Base-by-base conservation (phyloP, 2,113 vertebrate genomes). In the Sakesphorus luctuosus region DNA sequence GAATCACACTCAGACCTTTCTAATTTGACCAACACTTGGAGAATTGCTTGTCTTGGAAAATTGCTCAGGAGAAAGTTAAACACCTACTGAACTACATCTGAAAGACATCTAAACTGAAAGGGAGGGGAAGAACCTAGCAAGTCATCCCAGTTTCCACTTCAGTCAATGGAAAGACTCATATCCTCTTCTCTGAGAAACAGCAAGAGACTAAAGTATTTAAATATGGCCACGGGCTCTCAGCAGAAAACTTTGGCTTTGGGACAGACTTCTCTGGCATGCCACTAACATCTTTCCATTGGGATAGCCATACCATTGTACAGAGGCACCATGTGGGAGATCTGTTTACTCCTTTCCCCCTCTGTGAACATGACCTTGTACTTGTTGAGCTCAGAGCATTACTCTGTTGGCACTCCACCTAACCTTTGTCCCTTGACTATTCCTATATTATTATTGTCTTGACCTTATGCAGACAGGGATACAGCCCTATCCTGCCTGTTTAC, bases 401-500 rank as follows among this genome's bases (percentile, higher is more conserved):
- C 58, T 21, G 13, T 26, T 46, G 50, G 26, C 18, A 8, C 44
- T 63, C 13, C 53, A 52, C 8, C 0, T 0, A 76, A 44, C 0
- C 0, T 44, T 71, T 56, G 43, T 33, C 25, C 19, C 31, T 46
- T 65, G 52, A 11, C 25, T 29, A 19, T 16, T 73, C 25, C 29
- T 88, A 31, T 67, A 44, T 44, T 67, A 44, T 44, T 47, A 18
- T 19, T 31, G 58, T 29, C 31, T 26, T 74, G 40, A 40, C 33
- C 18, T 58, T 18, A 35, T 18, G 13, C 6, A 73, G 33, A 21
- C 1, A 2, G 24, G 17, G 6, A 59, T 52, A 33, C 44, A 38
- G 21, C 63, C 73, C 19, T 46, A 15, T 56, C 59, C 20, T 36
- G 35, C 28, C 20, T 18, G 23, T 53, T 56, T 52, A 36, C n/a